A percentile compares a stretch with the other conserved stretches of the same genome.
phyloP scores from a whole-genome alignment of 2,113 vertebrate genomes.

The Nettapus auritus region DNA sequence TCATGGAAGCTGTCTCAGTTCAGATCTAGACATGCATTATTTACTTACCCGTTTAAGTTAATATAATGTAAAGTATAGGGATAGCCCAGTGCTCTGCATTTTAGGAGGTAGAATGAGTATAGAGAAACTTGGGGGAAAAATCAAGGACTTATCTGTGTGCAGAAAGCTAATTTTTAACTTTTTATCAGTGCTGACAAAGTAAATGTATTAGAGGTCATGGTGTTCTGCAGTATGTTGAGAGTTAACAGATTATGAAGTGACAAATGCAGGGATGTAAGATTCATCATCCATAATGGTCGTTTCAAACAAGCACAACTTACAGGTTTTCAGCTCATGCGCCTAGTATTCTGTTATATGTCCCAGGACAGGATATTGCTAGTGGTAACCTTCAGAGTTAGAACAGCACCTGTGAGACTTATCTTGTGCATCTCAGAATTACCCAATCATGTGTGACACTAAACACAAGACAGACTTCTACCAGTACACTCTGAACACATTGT shows the following conservation, averaged over 20 bases:
- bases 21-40: not conserved
- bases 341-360: slow-evolving; percentile 70
- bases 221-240: slow-evolving; percentile 3
- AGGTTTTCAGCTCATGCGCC: not conserved
- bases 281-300: slow-evolving; percentile 26
- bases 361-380: slow-evolving; percentile 90
- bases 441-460: slow-evolving; percentile 69
- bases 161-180: slow-evolving; percentile 77
- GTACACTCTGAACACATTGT: slow-evolving; percentile 62
- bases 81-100: not conserved
- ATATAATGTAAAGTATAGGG: not conserved
- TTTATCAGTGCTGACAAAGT: slow-evolving; percentile 69
- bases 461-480: slow-evolving; percentile 64
- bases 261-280: slow-evolving; percentile 22
- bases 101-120: not conserved
- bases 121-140: not conserved
- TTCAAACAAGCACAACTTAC: slow-evolving; percentile 23
- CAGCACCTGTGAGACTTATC: slow-evolving; percentile 73
- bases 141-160: slow-evolving; percentile 59
- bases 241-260: slow-evolving; percentile 26
- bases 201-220: slow-evolving; percentile 59
- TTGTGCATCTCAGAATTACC: slow-evolving; percentile 70
- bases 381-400: slow-evolving; percentile 78
- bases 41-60: not conserved
- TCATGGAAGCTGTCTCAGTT: not conserved